Evolutionary conservation across 2,888 invertebrate genomes (phyloP), one percentile per base, ranked within the genome.

Genomic region (Cataglyphis albicans): DNA sequence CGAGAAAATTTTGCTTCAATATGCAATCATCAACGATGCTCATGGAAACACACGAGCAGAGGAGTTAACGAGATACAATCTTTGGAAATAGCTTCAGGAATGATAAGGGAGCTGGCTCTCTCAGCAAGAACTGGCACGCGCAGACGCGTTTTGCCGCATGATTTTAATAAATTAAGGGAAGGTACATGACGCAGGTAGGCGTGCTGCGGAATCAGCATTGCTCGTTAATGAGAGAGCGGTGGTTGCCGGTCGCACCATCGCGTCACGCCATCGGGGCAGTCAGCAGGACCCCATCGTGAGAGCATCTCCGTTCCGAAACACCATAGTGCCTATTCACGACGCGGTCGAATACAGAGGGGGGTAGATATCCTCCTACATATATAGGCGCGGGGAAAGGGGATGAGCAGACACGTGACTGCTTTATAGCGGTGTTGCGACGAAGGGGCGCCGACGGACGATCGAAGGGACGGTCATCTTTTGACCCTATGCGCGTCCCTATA

Each of bases 351-450:
- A 52, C n/a, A 52, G 48, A 29, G 64, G 61, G 84, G 85, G 6
- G 82, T 52, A n/a, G 85, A 86, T 85, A 89, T 90, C 91, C 90
- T 90, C 90, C n/a, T 52, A 44, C 3, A 87, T 91, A 84, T 55
- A n/a, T 86, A 88, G 84, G 84, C 83, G 87, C 84, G 85, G 84
- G 82, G 85, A 68, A 68, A 57, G 21, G 72, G 59, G 25, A 3
- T 2, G 1, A 25, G 44, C 78, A 44, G 90, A 92, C 93, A 93
- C 93, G 93, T 93, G 93, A 93, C 93, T 93, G 90, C 92, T 92
- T 93, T 92, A 92, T 92, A 91, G 91, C 88, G 83, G 85, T 86
- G 80, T 84, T 87, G 80, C 84, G 82, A 78, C 86, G 83, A 90
- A 86, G 87, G 89, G 86, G 68, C 35, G 86, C 82, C 82, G 85